A percentile compares a stretch with the other conserved stretches of the same genome.
Evolutionary conservation across 2,797 vertebrate species (phyloP).

Genomic region (Benthosema pterotum): DNA sequence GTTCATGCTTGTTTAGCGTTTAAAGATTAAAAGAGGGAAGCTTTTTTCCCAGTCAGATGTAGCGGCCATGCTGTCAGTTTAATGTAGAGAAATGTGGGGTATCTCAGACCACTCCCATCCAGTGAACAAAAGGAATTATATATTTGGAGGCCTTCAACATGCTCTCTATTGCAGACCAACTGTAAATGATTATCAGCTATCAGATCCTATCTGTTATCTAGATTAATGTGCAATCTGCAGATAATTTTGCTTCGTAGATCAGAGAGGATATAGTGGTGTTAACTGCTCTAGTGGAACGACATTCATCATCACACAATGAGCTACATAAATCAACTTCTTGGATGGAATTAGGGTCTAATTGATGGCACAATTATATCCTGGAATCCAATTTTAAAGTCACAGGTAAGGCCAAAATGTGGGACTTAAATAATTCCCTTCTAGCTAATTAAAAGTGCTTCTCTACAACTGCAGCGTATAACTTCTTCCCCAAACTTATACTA

Average conservation of each 20-base stretch:
- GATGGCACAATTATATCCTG: conserved; percentile 22
- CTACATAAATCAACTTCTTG: conserved; percentile 44
- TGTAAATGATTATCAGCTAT: conserved; percentile 9
- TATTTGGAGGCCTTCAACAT: not conserved
- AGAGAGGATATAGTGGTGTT: conserved; percentile 25
- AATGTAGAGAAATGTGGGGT: conserved; percentile 45
- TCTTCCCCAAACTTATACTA: conserved; percentile 15
- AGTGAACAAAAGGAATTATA: conserved; percentile 7
- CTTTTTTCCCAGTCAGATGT: conserved; percentile 63
- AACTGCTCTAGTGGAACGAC: conserved; percentile 27
- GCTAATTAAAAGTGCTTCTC: too few species aligned
- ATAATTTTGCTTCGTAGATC: conserved; percentile 26
- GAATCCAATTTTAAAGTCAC: not conserved
- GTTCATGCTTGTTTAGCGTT: conserved; percentile 81
- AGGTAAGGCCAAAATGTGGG: not conserved
- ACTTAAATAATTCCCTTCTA: too few species aligned
- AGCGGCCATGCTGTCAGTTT: conserved; percentile 40
- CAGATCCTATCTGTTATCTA: conserved; percentile 20
- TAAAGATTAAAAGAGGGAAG: conserved; percentile 80
- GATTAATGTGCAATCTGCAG: conserved; percentile 35
- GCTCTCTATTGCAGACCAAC: conserved; percentile 11
- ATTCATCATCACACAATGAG: conserved; percentile 48
- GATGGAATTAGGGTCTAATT: conserved; percentile 17
- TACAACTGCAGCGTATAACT: conserved; percentile 1
- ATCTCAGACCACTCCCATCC: conserved; percentile 12